These are phyloP conservation scores for Masticophis lateralis DNA, from an alignment of 2,797 vertebrate species.

Conservation along the genomic window DNA sequence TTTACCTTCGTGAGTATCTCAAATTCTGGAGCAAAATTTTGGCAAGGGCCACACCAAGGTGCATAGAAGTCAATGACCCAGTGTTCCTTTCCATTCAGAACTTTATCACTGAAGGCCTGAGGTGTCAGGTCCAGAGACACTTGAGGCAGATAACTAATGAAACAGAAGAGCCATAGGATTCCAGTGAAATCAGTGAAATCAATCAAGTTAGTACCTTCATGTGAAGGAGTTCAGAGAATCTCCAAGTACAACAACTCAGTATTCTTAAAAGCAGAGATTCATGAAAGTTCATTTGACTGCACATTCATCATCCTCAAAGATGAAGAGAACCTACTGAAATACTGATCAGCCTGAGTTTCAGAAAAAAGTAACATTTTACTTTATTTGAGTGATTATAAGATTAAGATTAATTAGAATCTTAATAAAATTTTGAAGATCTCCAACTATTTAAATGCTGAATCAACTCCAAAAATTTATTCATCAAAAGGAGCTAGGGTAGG, in stretches of 20 bases:
- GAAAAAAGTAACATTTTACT: neutral
- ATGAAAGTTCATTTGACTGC: neutral
- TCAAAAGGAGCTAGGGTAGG: neutral
- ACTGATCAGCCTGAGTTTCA: neutral
- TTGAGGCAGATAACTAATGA: conserved; percentile 79
- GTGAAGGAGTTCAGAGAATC: neutral
- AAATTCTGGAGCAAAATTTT: conserved; percentile 94
- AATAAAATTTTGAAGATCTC: neutral
- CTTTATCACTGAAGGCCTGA: conserved; percentile 82
- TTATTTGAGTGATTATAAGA: neutral
- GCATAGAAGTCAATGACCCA: conserved; percentile 97
- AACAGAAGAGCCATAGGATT: neutral
- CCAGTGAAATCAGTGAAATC: neutral
- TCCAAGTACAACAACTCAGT: neutral
- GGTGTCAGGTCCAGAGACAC: conserved; percentile 84
- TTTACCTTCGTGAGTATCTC: conserved; percentile 88
- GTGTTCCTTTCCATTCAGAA: conserved; percentile 84
- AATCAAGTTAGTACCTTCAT: neutral
- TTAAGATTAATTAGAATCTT: too few relatives aligned
- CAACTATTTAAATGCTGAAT: neutral
- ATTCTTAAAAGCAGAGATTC: neutral
- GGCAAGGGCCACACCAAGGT: conserved; percentile 96
- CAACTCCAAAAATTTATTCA: neutral
- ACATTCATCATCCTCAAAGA: neutral
- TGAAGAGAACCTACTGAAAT: neutral